phyloP scores from a whole-genome alignment of 2,113 vertebrate species.

The Climacteris rufus region DNA sequence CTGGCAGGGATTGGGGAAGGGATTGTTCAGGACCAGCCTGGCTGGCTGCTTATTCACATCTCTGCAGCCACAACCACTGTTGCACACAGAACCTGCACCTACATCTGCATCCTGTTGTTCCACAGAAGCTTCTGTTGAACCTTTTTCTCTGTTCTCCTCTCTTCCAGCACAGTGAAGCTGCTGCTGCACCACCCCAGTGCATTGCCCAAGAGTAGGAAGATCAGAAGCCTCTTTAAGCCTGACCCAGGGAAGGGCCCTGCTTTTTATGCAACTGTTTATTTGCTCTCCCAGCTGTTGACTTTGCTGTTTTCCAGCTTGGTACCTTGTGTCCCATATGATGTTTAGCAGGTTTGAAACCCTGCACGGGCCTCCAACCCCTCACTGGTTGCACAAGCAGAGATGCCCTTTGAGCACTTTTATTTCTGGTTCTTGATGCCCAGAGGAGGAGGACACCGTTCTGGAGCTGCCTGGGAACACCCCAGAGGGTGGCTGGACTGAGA shows the following conservation, averaged over 20 bases:
- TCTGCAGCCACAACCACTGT: neutral
- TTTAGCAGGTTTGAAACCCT: neutral
- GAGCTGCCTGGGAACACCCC: neutral
- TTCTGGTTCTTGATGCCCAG: neutral
- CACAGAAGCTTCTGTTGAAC: neutral
- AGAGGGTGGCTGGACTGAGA: neutral
- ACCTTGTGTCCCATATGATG: neutral
- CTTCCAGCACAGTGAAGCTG: neutral
- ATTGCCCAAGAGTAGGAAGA: neutral
- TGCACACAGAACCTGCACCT: neutral
- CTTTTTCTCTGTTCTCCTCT: neutral
- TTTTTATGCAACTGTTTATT: neutral
- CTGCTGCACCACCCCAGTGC: neutral
- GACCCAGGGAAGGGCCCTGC: neutral
- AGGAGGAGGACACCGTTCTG: neutral
- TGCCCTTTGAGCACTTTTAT: neutral
- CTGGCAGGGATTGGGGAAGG: neutral
- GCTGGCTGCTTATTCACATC: neutral
- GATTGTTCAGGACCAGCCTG: neutral
- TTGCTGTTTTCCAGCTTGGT: neutral
- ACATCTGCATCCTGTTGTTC: neutral
- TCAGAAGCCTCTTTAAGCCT: neutral
- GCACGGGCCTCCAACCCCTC: fast-evolving
- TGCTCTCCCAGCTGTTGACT: neutral
- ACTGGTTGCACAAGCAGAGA: neutral